Base-by-base conservation (phyloP, 1,140 invertebrate genomes). In the Magallana ariakensis region DNA sequence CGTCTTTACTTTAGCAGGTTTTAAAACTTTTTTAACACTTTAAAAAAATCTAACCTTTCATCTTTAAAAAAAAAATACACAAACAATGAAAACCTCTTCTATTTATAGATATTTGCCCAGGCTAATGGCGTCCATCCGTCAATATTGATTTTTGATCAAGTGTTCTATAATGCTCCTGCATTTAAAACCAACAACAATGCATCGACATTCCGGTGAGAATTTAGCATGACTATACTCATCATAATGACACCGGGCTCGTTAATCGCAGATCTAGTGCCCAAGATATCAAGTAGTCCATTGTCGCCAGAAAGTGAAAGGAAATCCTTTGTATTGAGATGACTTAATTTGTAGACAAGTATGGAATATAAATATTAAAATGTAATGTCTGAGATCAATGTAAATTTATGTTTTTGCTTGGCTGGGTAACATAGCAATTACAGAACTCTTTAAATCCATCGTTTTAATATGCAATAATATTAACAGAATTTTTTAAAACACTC, bases 121-220 rank as follows among this genome's bases (percentile, higher is more conserved):
- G 10, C 22, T 26, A 75, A 75, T 26, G 0, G 66, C 66, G 22
- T 75, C 15, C 66, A 26, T 26, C 66, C 22, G 66, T 75, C 66
- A 75, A 75, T 75, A 75, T 75, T 75, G 66, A 75, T 26, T 75
- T 26, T 33, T 13, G 11, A 13, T 75, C 22, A 75, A 75, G 66
- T 26, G 66, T 11, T 75, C 22, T 10, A 26, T 13, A 75, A 22
- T 75, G 33, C 33, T 33, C 66, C 13, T 75, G 22, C 22, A 75
- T 75, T 75, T 22, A 26, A 26, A 75, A 75, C 33, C 66, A 13
- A 33, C 15, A 75, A 62, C 58, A 62, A 75, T 26, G 66, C 66
- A 75, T 26, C 22, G 22, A 46, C 3, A 46, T 46, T 46, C 33
- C 66, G 13, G 66, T 75, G 66, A 33, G 33, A 75, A 75, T 75